phyloP scores from a whole-genome alignment of 2,888 invertebrate species.

The Dascillus cervinus region DNA sequence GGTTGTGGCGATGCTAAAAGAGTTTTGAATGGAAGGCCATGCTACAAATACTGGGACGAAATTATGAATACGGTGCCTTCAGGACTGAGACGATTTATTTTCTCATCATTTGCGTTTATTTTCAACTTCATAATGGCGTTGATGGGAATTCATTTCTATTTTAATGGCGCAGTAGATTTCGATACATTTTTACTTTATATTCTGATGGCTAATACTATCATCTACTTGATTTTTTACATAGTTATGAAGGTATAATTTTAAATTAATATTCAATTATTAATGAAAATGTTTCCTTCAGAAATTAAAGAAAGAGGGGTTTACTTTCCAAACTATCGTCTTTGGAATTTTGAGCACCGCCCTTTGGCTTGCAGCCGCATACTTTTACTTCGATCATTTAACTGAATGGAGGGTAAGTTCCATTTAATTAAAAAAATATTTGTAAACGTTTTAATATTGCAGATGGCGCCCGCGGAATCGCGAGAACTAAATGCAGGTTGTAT shows the following conservation, averaged over 20 bases:
- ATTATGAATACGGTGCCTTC: no score
- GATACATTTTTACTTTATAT: slow-evolving; percentile 72
- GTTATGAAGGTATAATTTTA: slow-evolving; percentile 66
- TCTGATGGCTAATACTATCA: slow-evolving; percentile 72
- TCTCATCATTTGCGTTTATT: slow-evolving; percentile 51
- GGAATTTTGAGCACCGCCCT: slow-evolving; percentile 53
- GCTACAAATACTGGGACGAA: slow-evolving; percentile 8
- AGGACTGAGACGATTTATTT: slow-evolving; percentile 47
- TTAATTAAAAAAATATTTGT: slow-evolving; percentile 5
- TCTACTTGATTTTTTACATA: slow-evolving; percentile 74
- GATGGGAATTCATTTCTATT: slow-evolving; percentile 52
- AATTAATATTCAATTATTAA: slow-evolving; percentile 14
- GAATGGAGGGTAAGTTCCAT: slow-evolving; percentile 52
- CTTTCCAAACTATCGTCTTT: slow-evolving; percentile 53
- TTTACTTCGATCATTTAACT: slow-evolving; percentile 63
- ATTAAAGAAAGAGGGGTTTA: slow-evolving; percentile 55
- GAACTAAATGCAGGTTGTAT: slow-evolving; percentile 63
- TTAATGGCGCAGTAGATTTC: slow-evolving; percentile 62
- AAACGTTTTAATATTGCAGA: slow-evolving; percentile 31
- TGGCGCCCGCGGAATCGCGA: slow-evolving; percentile 69
- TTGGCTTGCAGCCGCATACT: slow-evolving; percentile 62
- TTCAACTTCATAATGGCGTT: slow-evolving; percentile 58
- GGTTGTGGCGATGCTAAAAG: slow-evolving; percentile 6
- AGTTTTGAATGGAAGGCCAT: background rate
- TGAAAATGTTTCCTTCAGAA: no score